Conservation (phyloP, 2,113 vertebrate species). For the Anseranas semipalmata region DNA sequence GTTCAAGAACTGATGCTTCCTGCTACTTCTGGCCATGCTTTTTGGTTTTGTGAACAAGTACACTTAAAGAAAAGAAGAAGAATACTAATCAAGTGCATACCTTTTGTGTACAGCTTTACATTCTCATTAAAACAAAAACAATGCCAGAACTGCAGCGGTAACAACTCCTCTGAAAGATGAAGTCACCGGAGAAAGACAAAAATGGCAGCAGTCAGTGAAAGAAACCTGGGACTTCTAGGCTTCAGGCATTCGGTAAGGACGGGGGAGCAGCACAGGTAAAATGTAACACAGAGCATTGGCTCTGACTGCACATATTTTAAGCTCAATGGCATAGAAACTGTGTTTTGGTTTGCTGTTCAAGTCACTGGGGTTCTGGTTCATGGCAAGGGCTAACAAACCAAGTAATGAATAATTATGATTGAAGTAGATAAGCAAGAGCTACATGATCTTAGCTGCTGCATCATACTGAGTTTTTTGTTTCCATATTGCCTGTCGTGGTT, state of each 20-base stretch:
- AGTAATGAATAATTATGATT: background rate
- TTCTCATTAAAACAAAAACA: background rate
- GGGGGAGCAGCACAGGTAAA: background rate
- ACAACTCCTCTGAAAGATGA: background rate
- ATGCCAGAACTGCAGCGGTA: background rate
- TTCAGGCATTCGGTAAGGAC: background rate
- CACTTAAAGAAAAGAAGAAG: background rate
- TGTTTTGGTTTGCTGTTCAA: background rate
- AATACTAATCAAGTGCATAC: background rate
- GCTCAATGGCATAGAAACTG: background rate
- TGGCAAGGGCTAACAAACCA: background rate
- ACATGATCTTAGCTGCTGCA: background rate
- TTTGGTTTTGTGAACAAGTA: constrained; percentile 17
- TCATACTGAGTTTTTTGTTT: background rate
- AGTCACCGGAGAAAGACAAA: background rate
- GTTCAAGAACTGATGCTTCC: constrained; percentile 36
- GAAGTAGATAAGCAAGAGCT: background rate
- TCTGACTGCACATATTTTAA: background rate
- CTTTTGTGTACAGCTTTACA: background rate
- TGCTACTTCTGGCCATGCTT: constrained; percentile 1
- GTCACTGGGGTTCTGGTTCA: background rate
- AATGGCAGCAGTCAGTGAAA: background rate
- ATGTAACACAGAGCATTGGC: background rate
- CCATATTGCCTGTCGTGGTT: background rate
- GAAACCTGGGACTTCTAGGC: background rate